These are phyloP conservation scores for Dipus sagitta DNA, from an alignment of 2,797 vertebrate genomes.

Conservation along the genomic window DNA sequence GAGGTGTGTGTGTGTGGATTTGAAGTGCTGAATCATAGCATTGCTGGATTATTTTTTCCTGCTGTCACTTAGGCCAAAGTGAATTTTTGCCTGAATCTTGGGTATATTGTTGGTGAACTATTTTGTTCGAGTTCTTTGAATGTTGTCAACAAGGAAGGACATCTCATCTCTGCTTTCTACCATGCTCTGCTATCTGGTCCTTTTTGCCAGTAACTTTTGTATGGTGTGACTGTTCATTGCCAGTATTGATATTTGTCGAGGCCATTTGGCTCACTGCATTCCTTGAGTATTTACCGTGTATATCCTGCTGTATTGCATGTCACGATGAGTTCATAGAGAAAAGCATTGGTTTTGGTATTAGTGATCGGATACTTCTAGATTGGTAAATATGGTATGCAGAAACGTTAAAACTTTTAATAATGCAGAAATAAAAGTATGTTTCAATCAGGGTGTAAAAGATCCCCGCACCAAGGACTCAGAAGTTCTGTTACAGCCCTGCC, in stretches of 20 bases:
- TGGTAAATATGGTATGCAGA: background rate
- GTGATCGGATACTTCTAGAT: background rate
- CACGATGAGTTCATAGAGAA: background rate
- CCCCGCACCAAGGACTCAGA: background rate
- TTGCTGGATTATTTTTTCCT: background rate
- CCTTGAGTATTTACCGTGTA: background rate
- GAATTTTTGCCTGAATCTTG: background rate
- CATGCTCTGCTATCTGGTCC: background rate
- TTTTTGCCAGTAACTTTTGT: background rate
- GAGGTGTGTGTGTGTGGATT: background rate
- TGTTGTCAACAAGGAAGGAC: background rate
- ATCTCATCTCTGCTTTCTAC: background rate
- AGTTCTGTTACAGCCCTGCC: background rate
- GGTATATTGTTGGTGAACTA: background rate
- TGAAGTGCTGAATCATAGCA: background rate
- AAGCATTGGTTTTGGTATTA: background rate
- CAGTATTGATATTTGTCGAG: background rate
- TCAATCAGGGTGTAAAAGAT: background rate
- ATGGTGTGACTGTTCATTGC: background rate
- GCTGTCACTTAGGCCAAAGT: background rate
- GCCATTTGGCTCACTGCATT: background rate
- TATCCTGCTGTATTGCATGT: background rate
- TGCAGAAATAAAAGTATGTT: background rate
- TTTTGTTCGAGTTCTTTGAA: background rate
- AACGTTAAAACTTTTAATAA: background rate